These are phyloP conservation scores for Oreamnos americanus DNA, from an alignment of 2,113 vertebrate species.

Conservation along the genomic window DNA sequence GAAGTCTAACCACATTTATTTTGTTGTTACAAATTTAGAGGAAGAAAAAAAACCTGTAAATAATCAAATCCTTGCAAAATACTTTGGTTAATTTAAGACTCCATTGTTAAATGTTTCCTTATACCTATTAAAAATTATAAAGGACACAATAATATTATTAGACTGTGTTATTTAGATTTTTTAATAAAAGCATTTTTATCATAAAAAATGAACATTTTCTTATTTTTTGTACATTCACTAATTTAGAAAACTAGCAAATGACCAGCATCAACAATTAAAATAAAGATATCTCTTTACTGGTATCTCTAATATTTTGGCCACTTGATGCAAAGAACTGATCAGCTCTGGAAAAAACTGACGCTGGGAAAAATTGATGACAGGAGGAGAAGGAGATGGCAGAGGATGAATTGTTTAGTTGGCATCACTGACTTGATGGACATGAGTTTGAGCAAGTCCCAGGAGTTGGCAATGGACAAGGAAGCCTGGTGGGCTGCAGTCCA, in stretches of 20 bases:
- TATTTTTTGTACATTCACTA: neutral
- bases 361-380: neutral
- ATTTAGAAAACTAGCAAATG: neutral
- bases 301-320: neutral
- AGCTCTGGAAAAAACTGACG: neutral
- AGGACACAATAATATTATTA: neutral
- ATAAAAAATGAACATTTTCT: neutral
- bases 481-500: neutral
- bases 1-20: constrained; percentile 39
- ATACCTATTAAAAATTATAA: neutral
- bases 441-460: neutral
- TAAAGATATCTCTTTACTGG: neutral
- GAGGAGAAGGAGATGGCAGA: fast-evolving
- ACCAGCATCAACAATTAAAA: neutral
- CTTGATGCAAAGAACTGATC: neutral
- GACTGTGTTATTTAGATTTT: neutral
- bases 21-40: neutral
- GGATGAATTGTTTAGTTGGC: neutral
- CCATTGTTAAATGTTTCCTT: neutral
- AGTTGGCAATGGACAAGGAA: neutral
- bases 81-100: neutral
- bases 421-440: neutral
- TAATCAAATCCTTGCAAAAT: constrained; percentile 56
- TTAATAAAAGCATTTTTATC: neutral
- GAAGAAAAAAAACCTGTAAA: neutral